Conservation (phyloP, 2,113 vertebrate genomes). For the Puma concolor region DNA sequence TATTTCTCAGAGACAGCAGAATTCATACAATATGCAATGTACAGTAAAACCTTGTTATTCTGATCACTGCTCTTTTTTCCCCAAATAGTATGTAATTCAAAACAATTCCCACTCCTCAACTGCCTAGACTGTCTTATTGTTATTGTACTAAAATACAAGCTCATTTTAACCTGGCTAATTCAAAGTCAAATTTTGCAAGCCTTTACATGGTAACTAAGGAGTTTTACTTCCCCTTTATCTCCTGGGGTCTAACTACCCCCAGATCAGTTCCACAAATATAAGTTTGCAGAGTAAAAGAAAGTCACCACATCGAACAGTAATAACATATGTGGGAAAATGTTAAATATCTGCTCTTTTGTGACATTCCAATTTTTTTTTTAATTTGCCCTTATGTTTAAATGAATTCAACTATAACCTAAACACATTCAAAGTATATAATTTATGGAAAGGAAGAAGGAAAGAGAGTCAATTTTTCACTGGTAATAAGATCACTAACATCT, state of each 20-base stretch:
- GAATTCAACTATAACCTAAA: constrained; percentile 14
- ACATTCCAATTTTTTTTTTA: background rate
- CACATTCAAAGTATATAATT: background rate
- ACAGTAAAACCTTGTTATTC: constrained; percentile 47
- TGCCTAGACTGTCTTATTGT: constrained; percentile 51
- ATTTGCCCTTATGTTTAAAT: constrained; percentile 32
- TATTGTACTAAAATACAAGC: constrained; percentile 63
- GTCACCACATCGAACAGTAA: background rate
- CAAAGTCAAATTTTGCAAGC: constrained; percentile 62
- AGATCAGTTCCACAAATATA: constrained; percentile 46
- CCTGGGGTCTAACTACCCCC: constrained; percentile 2
- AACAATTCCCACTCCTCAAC: constrained; percentile 68
- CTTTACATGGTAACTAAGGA: constrained; percentile 42
- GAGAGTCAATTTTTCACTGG: constrained; percentile 18
- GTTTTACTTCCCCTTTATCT: constrained; percentile 32
- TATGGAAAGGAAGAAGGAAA: background rate
- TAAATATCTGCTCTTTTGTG: background rate
- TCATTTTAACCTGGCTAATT: constrained; percentile 67
- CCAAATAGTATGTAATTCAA: constrained; percentile 55
- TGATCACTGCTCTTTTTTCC: constrained; percentile 29
- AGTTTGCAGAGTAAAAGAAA: constrained; percentile 42
- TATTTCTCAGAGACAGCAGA: constrained; percentile 44
- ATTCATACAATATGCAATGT: constrained; percentile 7
- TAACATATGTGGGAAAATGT: background rate
- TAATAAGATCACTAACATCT: background rate